These are phyloP conservation scores for Penaeus indicus DNA, from an alignment of 1,140 invertebrate species.

Conservation along the genomic window DNA sequence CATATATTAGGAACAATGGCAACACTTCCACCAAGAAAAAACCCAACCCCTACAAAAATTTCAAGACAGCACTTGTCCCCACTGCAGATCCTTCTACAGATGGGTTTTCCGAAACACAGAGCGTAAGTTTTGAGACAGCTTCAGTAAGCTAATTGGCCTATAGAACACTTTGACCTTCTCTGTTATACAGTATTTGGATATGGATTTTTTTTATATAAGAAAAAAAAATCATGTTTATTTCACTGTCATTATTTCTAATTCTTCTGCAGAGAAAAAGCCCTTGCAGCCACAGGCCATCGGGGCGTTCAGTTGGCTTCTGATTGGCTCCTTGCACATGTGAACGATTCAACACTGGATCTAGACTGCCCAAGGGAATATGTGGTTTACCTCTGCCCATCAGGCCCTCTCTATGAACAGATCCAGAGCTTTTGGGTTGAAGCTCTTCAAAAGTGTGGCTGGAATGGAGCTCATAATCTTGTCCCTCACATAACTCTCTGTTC, in stretches of 20 bases:
- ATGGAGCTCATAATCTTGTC: conserved; percentile 88
- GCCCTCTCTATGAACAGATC: conserved; percentile 79
- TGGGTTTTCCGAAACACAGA: conserved; percentile 88
- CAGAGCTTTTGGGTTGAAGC: conserved; percentile 85
- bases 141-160: neutral
- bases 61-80: conserved; percentile 82
- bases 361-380: conserved; percentile 85
- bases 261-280: conserved; percentile 82
- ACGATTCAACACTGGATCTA: conserved; percentile 84
- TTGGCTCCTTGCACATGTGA: conserved; percentile 89
- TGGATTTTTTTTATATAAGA: neutral
- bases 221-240: too few relatives aligned
- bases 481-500: conserved; percentile 91
- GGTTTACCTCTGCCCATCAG: conserved; percentile 86
- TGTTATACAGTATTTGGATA: neutral
- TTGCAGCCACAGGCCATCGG: conserved; percentile 87
- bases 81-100: conserved; percentile 84
- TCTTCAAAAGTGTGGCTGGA: conserved; percentile 82
- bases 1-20: conserved; percentile 73
- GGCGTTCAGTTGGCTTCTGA: conserved; percentile 89
- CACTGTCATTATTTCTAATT: too few relatives aligned
- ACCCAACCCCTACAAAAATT: conserved; percentile 78
- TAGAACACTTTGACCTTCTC: neutral
- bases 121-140: conserved; percentile 77
- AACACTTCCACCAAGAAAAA: conserved; percentile 78